A percentile compares a stretch with the other conserved stretches of the same genome.
These are phyloP conservation scores for Andrena flavipes DNA, from an alignment of 2,888 invertebrate species.

Conservation along the genomic window DNA sequence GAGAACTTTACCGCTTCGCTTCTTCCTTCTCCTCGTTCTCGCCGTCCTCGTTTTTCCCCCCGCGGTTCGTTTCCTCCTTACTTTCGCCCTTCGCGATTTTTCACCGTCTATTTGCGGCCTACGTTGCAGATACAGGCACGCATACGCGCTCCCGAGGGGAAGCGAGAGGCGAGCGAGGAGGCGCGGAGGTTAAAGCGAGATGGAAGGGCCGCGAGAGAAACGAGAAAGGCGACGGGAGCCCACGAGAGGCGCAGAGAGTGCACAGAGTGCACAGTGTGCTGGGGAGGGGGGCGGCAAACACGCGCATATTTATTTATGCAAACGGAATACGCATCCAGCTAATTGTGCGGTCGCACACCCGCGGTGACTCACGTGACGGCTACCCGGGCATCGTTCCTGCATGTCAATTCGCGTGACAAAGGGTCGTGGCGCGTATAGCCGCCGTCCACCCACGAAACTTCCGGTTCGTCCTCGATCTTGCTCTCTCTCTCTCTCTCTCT, in stretches of 20 bases:
- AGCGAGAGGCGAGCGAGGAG: background rate
- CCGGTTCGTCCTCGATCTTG: slow-evolving; percentile 58
- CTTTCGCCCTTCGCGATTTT: slow-evolving; percentile 45
- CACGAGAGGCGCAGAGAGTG: background rate
- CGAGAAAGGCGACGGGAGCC: background rate
- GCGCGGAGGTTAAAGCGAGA: background rate
- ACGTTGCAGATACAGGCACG: slow-evolving; percentile 28
- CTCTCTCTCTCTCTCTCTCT: background rate
- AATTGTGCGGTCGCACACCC: slow-evolving; percentile 77
- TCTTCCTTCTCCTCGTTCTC: slow-evolving; percentile 7
- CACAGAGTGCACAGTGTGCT: no score
- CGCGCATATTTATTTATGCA: slow-evolving; percentile 79
- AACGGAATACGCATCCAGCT: slow-evolving; percentile 78
- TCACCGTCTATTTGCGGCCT: slow-evolving; percentile 50
- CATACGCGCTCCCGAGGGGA: slow-evolving; percentile 1
- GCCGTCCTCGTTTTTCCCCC: slow-evolving; percentile 21
- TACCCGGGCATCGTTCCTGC: slow-evolving; percentile 62
- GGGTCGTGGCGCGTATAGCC: slow-evolving; percentile 54
- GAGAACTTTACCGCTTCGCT: slow-evolving; percentile 8
- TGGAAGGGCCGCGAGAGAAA: slow-evolving; percentile 12
- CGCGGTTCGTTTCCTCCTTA: slow-evolving; percentile 4
- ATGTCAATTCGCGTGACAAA: slow-evolving; percentile 76
- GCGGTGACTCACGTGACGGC: slow-evolving; percentile 76
- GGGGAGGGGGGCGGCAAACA: slow-evolving; percentile 53
- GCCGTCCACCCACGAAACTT: slow-evolving; percentile 73